A percentile compares a stretch with the other conserved stretches of the same genome.
Conservation (phyloP, 2,888 invertebrate genomes). For the Pterostichus madidus region DNA sequence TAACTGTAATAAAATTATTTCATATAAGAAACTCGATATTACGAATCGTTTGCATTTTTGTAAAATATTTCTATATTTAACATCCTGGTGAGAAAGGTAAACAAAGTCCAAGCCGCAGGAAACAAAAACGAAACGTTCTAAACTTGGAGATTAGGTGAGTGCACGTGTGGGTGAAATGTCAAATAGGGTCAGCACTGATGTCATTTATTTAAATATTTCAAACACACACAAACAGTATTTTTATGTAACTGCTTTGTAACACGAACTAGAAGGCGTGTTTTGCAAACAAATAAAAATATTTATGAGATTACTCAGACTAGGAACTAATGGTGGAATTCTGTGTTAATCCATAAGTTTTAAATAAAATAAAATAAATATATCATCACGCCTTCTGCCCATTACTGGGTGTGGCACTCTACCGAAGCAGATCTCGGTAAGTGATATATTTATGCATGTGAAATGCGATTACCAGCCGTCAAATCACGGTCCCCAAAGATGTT, state of each 20-base stretch:
- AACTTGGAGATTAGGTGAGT: conserved; percentile 30
- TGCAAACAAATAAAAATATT: conserved; percentile 3
- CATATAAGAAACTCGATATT: neutral
- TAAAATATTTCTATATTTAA: neutral
- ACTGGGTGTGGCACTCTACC: too few relatives aligned
- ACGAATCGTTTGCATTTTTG: neutral
- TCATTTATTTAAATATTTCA: conserved; percentile 47
- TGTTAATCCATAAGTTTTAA: too few relatives aligned
- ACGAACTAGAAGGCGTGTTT: conserved; percentile 14
- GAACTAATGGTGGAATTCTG: too few relatives aligned
- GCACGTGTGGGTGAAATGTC: conserved; percentile 49
- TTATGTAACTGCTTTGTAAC: conserved; percentile 29
- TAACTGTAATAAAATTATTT: neutral
- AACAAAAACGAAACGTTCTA: conserved; percentile 16
- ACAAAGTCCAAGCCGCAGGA: neutral
- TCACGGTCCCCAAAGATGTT: too few relatives aligned
- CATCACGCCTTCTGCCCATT: too few relatives aligned
- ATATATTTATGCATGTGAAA: too few relatives aligned
- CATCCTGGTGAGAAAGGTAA: neutral
- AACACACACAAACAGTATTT: conserved; percentile 20
- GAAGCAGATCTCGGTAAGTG: too few relatives aligned
- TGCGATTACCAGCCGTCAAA: too few relatives aligned
- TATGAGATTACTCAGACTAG: neutral
- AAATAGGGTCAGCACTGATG: conserved; percentile 27
- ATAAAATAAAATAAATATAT: too few relatives aligned